Evolutionary conservation across 2,113 vertebrate species (phyloP), one percentile per base, ranked within the genome.

Genomic region (Urocitellus parryii): DNA sequence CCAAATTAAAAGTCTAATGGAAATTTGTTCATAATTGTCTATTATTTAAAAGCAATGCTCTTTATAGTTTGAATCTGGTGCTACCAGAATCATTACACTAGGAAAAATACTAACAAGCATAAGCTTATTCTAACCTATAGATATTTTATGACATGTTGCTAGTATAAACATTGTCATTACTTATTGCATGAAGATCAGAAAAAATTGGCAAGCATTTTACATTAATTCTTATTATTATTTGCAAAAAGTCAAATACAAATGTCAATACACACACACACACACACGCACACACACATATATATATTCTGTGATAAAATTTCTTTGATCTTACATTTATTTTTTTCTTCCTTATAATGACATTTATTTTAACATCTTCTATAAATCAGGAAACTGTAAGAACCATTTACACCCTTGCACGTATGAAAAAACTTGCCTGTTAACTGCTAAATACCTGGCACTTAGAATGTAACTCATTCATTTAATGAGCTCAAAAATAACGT

Each of bases 331-430:
- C 3, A 65, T 83, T 81, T 42, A 80, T 45, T 76, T 16, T 70
- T 70, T 6, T 56, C 10, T n/a, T 90, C 16, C 6, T 68, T 70
- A 14, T 48, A 68, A 68, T 1, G 22, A 77, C 45, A 94, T 0
- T 32, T 11, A 79, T 42, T 63, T 93, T 86, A 53, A 90, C 14
- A 65, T 79, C 1, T 65, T 76, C 5, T 22, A 18, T 76, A 34
- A 87, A 5, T 5, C 18, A 42, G 8, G 65, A 85, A n/a, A 93
- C 12, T 17, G 1, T 76, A 72, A 84, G 56, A 77, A 25, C 24
- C 7, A 63, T 2, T 0, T 8, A 65, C 0, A 83, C 0, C 13
- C 3, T 17, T 37, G 14, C 78, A 70, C 18, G 4, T 18, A 67
- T 24, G 8, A 1, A 76, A n/a, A 25, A 78, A 56, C 32, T 88